These are phyloP conservation scores for Phaethornis superciliosus DNA, from an alignment of 2,113 vertebrate species.

Conservation along the genomic window DNA sequence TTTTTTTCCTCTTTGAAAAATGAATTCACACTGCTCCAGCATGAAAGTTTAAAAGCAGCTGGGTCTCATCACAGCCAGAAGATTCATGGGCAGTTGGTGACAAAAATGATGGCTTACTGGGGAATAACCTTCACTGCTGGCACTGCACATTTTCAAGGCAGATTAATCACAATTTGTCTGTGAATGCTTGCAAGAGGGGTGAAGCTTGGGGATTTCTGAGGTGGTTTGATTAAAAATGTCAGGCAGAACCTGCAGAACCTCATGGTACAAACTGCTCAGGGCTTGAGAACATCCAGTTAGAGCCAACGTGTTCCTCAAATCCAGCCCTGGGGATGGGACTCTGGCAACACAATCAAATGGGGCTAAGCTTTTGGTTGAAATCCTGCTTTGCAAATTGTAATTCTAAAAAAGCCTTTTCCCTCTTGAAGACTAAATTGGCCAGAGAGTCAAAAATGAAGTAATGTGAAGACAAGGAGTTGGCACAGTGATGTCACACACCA, in stretches of 20 bases:
- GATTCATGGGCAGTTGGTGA: not conserved
- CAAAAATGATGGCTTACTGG: not conserved
- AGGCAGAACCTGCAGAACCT: not conserved
- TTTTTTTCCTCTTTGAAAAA: not conserved
- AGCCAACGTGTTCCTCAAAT: not conserved
- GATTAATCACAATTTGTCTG: not conserved
- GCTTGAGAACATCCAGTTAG: not conserved
- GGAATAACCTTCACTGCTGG: slow-evolving; percentile 3
- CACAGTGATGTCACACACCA: rapidly evolving
- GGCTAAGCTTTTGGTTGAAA: not conserved
- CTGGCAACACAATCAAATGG: not conserved
- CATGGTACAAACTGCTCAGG: rapidly evolving
- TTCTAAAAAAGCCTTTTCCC: not conserved
- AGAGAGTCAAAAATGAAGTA: not conserved
- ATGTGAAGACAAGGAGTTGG: not conserved
- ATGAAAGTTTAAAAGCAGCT: slow-evolving; percentile 28
- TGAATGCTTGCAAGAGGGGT: not conserved
- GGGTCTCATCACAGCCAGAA: not conserved
- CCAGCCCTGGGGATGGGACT: not conserved
- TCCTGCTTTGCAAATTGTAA: not conserved
- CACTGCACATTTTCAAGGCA: not conserved
- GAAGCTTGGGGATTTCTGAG: not conserved
- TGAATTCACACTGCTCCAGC: not conserved
- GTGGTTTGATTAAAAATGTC: not conserved
- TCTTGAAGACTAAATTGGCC: not conserved